Conservation (phyloP, 2,113 vertebrate genomes). For the Hystrix brachyura region DNA sequence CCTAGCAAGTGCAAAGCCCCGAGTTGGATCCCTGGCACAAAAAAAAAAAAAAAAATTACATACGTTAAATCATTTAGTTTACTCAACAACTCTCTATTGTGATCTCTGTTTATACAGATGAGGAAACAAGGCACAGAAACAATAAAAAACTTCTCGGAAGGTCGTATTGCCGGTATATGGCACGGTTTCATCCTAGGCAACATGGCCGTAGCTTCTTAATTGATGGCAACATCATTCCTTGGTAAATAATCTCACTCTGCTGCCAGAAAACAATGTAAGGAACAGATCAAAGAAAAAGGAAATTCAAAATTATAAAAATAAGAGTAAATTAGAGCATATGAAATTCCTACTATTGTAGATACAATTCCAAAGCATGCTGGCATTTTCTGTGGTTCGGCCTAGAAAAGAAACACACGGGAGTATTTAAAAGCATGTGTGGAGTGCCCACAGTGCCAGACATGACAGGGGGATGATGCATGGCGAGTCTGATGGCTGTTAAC, state of each 20-base stretch:
- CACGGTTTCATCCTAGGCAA: background rate
- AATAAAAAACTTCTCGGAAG: background rate
- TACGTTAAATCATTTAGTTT: background rate
- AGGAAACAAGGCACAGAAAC: background rate
- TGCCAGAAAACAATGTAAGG: background rate
- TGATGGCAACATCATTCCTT: background rate
- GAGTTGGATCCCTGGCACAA: too few relatives aligned
- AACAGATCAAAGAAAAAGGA: constrained; percentile 18
- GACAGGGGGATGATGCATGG: background rate
- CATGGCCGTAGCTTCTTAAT: background rate
- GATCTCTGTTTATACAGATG: background rate
- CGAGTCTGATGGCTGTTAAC: background rate
- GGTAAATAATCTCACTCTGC: background rate
- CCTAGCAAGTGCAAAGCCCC: too few relatives aligned
- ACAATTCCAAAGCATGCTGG: background rate
- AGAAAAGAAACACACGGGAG: background rate
- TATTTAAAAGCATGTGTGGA: background rate
- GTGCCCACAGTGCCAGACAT: background rate
- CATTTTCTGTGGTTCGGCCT: background rate
- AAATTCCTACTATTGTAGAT: background rate
- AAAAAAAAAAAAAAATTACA: too few relatives aligned
- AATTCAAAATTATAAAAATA: background rate
- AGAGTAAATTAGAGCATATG: background rate
- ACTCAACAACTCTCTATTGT: background rate
- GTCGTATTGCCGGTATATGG: too few relatives aligned